Percentiles rank a stretch among this genome's conserved stretches.
These are phyloP conservation scores for Lipophrys pholis DNA, from an alignment of 2,113 vertebrate genomes.

Conservation along the genomic window DNA sequence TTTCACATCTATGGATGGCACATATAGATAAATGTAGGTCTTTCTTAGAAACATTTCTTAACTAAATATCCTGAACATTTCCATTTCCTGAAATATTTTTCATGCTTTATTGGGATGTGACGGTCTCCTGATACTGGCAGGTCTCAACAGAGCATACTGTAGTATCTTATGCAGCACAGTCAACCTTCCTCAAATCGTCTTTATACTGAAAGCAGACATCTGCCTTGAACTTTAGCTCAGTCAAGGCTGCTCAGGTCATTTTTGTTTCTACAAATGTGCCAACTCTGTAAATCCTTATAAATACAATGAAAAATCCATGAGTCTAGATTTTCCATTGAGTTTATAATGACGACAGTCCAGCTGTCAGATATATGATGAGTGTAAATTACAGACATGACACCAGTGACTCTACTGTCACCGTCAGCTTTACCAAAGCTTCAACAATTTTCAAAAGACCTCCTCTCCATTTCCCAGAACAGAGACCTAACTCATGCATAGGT, in stretches of 20 bases:
- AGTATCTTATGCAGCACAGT: constrained; percentile 18
- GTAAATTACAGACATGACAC: constrained; percentile 23
- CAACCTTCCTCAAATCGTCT: constrained; percentile 1
- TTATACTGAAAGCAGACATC: neutral
- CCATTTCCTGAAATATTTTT: constrained; percentile 3
- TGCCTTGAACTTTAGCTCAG: neutral
- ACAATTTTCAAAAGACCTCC: constrained; percentile 39
- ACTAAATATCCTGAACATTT: constrained; percentile 9
- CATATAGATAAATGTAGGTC: neutral
- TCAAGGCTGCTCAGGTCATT: neutral
- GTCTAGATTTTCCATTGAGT: constrained; percentile 19
- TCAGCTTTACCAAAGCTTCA: constrained; percentile 19
- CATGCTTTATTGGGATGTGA: constrained; percentile 22
- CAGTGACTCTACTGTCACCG: constrained; percentile 15
- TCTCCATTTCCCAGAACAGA: constrained; percentile 36
- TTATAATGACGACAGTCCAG: constrained; percentile 36
- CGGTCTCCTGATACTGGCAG: constrained; percentile 12
- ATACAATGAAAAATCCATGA: neutral
- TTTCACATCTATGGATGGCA: neutral
- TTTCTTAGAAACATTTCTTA: constrained; percentile 4
- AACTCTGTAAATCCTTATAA: constrained; percentile 1
- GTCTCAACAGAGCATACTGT: constrained; percentile 42
- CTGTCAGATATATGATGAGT: constrained; percentile 22
- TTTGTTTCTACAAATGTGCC: constrained; percentile 6
- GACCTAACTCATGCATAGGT: constrained; percentile 51